Percentiles rank a stretch among this genome's conserved stretches.
phyloP scores from a whole-genome alignment of 2,888 invertebrate genomes.

The Parthenolecanium corni region DNA sequence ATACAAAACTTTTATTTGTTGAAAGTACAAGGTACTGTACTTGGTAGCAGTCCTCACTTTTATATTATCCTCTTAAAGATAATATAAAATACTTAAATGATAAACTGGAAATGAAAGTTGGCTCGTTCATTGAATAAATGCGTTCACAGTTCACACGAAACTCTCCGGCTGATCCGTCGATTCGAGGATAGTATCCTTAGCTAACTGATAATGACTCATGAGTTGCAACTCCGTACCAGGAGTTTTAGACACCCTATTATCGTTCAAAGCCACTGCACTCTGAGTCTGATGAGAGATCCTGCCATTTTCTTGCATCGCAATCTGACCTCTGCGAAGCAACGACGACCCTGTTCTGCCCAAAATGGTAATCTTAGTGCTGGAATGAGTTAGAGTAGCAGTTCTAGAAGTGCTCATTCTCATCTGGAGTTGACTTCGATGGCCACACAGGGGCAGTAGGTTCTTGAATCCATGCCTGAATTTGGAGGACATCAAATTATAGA shows the following conservation, averaged over 20 bases:
- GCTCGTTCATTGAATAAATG: no score
- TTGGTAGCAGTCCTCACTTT: no score
- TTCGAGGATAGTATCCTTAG: conserved; percentile 6
- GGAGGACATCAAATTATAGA: conserved; percentile 86
- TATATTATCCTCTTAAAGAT: no score
- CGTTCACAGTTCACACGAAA: conserved; percentile 35
- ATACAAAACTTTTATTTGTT: no score
- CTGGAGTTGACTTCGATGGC: conserved; percentile 21
- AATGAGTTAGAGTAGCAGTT: conserved; percentile 33
- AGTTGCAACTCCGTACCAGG: no score
- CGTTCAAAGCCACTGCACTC: neutral
- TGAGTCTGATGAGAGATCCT: neutral
- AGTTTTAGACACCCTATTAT: no score
- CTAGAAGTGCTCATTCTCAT: conserved; percentile 34
- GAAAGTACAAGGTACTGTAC: no score
- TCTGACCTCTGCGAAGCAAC: neutral
- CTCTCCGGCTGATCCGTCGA: conserved; percentile 37
- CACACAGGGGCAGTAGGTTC: conserved; percentile 48
- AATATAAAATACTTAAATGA: no score
- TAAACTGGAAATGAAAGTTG: no score
- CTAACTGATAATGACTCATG: neutral
- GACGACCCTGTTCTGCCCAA: conserved; percentile 15
- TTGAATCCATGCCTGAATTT: conserved; percentile 75
- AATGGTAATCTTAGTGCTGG: conserved; percentile 36
- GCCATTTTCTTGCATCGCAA: neutral